Evolutionary conservation across 2,797 vertebrate genomes (phyloP), one percentile per base, ranked within the genome.

Genomic region (Macroramphosus scolopax): DNA sequence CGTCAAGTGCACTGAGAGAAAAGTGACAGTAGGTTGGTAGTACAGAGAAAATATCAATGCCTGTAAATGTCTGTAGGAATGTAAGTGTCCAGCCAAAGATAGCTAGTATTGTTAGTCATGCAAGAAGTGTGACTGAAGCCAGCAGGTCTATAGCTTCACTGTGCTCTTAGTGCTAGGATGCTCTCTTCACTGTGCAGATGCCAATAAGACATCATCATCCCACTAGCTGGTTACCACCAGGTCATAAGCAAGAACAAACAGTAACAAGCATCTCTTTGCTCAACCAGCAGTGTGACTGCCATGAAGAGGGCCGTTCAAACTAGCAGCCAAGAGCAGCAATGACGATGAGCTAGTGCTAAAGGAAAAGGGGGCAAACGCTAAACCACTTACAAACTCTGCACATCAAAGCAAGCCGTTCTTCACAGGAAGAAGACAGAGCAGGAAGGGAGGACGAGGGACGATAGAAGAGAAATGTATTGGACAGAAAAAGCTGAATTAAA

Each of bases 371-470:
- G 69, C 72, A 86, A 85, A 87, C 81, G 73, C 79, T 62, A 72
- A 81, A 83, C 82, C 87, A 91, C 89, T 91, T 91, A 91, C 90
- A 91, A 89, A 90, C 88, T 91, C 85, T 85, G 87, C 85, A 89
- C 88, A 88, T 91, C 87, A 70, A 74, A 90, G 89, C 89, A 91
- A 89, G 89, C 90, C 78, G 73, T 89, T 91, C 90, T 92, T 91
- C 87, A 86, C 42, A 71, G 84, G 77, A 72, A 73, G 75, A 88
- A 87, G 82, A 87, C 60, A 86, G 72, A 78, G 82, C 53, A 80
- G 74, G 37, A 77, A 58, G 63, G 46, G 47, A 57, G 35, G 55
- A 51, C 20, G 28, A 40, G 47, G 16, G 55, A 51, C 39, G 5
- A 71, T 14, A 69, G 63, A 55, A 72, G 32, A 75, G 72, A 50